Base-by-base conservation (phyloP, 2,113 vertebrate genomes). In the Ascaphus truei region DNA sequence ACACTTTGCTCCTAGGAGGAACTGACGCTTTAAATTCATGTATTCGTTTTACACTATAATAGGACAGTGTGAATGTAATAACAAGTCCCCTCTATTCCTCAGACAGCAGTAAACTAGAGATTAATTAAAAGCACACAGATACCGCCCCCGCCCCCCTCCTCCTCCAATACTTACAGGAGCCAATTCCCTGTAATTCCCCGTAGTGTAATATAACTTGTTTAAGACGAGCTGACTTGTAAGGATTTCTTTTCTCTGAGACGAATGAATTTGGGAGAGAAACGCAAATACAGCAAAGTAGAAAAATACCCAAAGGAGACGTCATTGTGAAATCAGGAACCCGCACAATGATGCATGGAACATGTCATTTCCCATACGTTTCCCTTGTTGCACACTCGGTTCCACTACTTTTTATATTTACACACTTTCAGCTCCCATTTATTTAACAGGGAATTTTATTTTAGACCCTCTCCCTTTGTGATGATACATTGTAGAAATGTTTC, bases 21-120 rank as follows among this genome's bases (percentile, higher is more conserved):
- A 47, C 43, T 20, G 43, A 5, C 18, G 6, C 43, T 11, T 12
- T 22, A 10, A 47, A 20, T 20, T 20, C 20, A 12, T 6, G 7
- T 4, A 47, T 47, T 16, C 9, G 20, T 9, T 3, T 16, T 4
- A 11, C 16, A 22, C 25, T 27, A 8, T 52, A 27, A 25, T 22
- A 30, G n/a, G 16, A 25, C 6, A 51, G 36, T n/a, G n/a, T n/a
- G n/a, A 20, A 36, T 51, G 6, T 31, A 51, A 50, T 48, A 62
- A 51, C 3, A 51, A n/a, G 5, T n/a, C 10, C 15, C 7, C 36
- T 22, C 45, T 36, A 37, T 63, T 63, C 61, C 61, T 51, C 47
- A 51, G 61, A 63, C 45, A 63, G 18, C 30, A 36, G 61, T 63
- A 63, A 63, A 63, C 61, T 26, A 51, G 30, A 63, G 61, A 63